These are phyloP conservation scores for Novumbra hubbsi DNA, from an alignment of 2,797 vertebrate genomes.

Conservation along the genomic window DNA sequence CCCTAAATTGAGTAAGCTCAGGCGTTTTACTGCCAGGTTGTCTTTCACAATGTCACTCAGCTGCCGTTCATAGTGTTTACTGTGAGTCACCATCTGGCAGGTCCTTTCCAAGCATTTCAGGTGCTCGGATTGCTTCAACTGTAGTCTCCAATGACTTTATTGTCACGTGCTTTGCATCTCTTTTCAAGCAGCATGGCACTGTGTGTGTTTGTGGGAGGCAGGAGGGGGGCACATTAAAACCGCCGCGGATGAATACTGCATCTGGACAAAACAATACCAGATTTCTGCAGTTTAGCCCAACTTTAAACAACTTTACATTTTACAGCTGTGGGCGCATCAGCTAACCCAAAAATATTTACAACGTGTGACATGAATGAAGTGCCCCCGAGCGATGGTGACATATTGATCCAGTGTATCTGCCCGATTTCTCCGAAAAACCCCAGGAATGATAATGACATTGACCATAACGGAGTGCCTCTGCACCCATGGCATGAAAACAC, in stretches of 20 bases:
- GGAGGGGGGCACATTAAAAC: neutral
- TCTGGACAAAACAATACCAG: neutral
- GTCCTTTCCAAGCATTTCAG: constrained; percentile 7
- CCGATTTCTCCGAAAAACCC: neutral
- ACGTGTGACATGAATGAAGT: neutral
- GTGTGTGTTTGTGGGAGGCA: neutral
- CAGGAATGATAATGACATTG: neutral
- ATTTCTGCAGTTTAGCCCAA: neutral
- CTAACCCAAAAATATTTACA: neutral
- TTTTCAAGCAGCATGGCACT: neutral
- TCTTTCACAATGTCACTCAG: constrained; percentile 8
- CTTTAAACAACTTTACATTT: neutral
- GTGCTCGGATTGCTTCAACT: constrained; percentile 5
- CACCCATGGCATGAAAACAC: neutral
- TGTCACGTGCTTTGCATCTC: neutral
- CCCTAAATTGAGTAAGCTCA: neutral
- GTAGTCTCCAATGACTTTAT: constrained; percentile 3
- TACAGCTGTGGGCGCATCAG: neutral
- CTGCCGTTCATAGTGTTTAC: neutral
- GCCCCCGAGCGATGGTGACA: too few relatives aligned
- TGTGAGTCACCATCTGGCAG: constrained; percentile 5
- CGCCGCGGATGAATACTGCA: neutral
- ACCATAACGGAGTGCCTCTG: neutral
- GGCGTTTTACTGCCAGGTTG: neutral
- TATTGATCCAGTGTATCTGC: neutral